A percentile compares a stretch with the other conserved stretches of the same genome.
Evolutionary conservation across 2,888 invertebrate genomes (phyloP).

Genomic region (Volucella inflata): DNA sequence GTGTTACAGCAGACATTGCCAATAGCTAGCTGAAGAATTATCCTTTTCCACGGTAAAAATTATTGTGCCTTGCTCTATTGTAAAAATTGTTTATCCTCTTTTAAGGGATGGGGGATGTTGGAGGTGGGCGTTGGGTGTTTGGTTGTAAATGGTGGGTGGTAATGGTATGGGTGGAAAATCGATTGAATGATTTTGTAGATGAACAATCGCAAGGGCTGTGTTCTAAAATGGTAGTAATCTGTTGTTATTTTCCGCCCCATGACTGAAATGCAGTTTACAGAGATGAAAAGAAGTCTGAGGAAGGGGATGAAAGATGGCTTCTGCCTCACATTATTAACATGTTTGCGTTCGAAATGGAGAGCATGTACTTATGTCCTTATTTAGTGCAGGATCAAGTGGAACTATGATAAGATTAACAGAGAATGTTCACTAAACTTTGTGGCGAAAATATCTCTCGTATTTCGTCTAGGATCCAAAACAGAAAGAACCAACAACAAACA

Average conservation of each 20-base stretch:
- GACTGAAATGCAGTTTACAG: conserved; percentile 47
- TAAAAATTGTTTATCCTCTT: conserved; percentile 55
- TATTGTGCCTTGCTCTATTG: conserved; percentile 62
- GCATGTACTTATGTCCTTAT: conserved; percentile 69
- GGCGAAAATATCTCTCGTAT: conserved; percentile 62
- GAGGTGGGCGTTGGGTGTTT: not conserved
- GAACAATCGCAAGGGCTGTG: conserved; percentile 45
- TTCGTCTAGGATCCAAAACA: conserved; percentile 28
- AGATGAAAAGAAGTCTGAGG: conserved; percentile 10
- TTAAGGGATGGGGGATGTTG: not conserved
- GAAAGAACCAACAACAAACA: conserved; percentile 3
- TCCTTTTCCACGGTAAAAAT: conserved; percentile 67
- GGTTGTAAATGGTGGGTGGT: not conserved
- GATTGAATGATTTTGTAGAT: conserved; percentile 62
- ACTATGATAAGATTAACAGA: conserved; percentile 35
- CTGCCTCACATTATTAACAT: conserved; percentile 67
- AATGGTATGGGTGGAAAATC: conserved; percentile 52
- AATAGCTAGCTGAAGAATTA: conserved; percentile 44
- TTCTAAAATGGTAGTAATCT: not conserved
- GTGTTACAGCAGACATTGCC: conserved; percentile 25
- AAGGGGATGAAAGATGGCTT: conserved; percentile 32
- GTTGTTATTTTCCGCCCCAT: not conserved
- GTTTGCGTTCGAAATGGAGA: conserved; percentile 57
- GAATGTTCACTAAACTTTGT: conserved; percentile 44
- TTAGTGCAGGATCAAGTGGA: conserved; percentile 68